These are phyloP conservation scores for Troglohyphantes excavatus DNA, from an alignment of 2,888 invertebrate genomes.

Conservation along the genomic window DNA sequence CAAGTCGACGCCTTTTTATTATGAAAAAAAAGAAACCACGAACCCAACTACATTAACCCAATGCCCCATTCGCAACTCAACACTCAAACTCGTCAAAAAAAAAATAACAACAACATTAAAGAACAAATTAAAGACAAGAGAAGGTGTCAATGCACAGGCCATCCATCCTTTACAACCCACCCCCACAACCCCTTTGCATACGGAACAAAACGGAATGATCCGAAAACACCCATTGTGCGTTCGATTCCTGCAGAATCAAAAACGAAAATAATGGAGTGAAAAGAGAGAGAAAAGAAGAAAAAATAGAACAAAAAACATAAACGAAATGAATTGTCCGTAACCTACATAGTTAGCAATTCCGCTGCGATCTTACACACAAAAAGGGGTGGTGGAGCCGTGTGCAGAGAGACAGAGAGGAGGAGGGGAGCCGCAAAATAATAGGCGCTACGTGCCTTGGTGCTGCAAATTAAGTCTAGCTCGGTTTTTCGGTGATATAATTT, in stretches of 20 bases:
- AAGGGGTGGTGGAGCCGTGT: not conserved
- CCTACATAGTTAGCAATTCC: constrained; percentile 72
- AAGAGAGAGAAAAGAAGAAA: constrained; percentile 7
- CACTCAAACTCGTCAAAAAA: not conserved
- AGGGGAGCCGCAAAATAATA: constrained; percentile 65
- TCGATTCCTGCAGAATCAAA: not conserved
- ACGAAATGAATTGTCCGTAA: constrained; percentile 72
- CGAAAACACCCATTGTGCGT: not conserved
- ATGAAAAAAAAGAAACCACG: not conserved
- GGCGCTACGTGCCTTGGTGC: constrained; percentile 69
- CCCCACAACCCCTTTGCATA: no score
- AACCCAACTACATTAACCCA: not conserved
- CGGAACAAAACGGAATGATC: not conserved
- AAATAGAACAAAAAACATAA: constrained; percentile 37
- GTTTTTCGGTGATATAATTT: constrained; percentile 75
- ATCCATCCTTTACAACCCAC: constrained; percentile 33
- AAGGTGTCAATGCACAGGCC: constrained; percentile 63
- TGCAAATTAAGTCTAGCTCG: constrained; percentile 66
- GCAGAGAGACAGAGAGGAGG: not conserved
- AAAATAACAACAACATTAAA: constrained; percentile 29
- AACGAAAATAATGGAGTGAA: not conserved
- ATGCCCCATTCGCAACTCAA: no score
- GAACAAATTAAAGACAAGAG: constrained; percentile 19
- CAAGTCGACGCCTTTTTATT: not conserved
- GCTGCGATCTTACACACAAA: constrained; percentile 46